A percentile compares a stretch with the other conserved stretches of the same genome.
Evolutionary conservation across 2,888 invertebrate genomes (phyloP).

Genomic region (Mythimna lalbum): DNA sequence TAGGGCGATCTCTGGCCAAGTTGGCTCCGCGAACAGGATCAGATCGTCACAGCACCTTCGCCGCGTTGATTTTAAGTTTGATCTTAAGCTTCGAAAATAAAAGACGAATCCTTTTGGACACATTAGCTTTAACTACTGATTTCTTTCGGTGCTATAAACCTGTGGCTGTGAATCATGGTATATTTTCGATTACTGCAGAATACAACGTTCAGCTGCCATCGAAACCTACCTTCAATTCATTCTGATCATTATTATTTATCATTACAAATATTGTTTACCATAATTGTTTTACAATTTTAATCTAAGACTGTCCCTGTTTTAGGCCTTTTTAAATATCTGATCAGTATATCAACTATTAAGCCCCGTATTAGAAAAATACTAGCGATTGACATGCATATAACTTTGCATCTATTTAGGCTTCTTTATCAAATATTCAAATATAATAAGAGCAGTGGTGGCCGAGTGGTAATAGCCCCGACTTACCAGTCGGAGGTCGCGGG

Average conservation of each 20-base stretch:
- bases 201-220: neutral
- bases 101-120: neutral
- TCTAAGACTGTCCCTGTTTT: constrained; percentile 1
- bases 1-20: no score
- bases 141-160: neutral
- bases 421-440: no score
- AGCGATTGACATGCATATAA: neutral
- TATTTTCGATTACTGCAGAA: neutral
- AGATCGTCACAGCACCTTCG: no score
- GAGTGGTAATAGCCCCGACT: no score
- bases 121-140: no score
- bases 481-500: no score
- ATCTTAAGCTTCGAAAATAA: neutral
- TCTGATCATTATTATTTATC: constrained; percentile 9
- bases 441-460: no score
- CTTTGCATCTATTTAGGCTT: no score
- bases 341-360: neutral
- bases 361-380: neutral
- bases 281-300: constrained; percentile 16
- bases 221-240: neutral
- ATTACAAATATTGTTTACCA: constrained; percentile 3
- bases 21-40: no score
- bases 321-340: neutral
- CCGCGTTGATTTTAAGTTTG: neutral
- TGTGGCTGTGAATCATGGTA: neutral